Percentiles rank a stretch among this genome's conserved stretches.
Conservation (phyloP, 2,797 vertebrate species). For the Ateles fusciceps region DNA sequence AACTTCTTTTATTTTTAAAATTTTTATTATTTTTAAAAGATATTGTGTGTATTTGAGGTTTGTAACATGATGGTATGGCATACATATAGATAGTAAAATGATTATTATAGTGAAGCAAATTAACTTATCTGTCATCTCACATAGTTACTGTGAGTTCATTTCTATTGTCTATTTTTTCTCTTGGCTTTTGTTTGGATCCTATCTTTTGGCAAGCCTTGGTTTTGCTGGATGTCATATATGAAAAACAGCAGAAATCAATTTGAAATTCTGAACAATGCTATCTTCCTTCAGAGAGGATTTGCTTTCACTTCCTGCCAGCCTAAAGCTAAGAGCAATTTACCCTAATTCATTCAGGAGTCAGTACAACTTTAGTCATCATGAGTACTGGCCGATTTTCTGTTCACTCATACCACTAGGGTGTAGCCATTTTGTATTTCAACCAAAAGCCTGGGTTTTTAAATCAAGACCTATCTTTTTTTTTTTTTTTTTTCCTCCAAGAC, state of each 20-base stretch:
- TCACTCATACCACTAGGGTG: background rate
- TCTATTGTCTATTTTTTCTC: background rate
- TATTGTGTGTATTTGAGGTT: background rate
- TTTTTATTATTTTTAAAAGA: background rate
- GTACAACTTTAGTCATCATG: background rate
- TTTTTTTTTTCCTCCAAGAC: too few species aligned
- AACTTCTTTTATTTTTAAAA: background rate
- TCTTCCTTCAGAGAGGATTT: background rate
- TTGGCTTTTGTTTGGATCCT: background rate
- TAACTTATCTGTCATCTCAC: background rate
- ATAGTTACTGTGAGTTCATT: background rate
- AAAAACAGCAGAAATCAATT: background rate
- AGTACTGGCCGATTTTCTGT: background rate
- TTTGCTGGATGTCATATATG: background rate
- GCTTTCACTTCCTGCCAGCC: background rate
- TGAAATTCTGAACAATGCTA: background rate
- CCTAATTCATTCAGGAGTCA: background rate
- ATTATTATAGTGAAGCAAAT: background rate
- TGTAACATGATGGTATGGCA: background rate
- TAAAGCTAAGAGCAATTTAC: background rate
- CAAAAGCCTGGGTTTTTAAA: background rate
- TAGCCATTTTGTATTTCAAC: background rate
- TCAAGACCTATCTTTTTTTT: background rate
- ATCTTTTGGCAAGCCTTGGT: background rate
- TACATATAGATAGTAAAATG: background rate